These are phyloP conservation scores for Ictalurus furcatus DNA, from an alignment of 2,113 vertebrate species.

Conservation along the genomic window DNA sequence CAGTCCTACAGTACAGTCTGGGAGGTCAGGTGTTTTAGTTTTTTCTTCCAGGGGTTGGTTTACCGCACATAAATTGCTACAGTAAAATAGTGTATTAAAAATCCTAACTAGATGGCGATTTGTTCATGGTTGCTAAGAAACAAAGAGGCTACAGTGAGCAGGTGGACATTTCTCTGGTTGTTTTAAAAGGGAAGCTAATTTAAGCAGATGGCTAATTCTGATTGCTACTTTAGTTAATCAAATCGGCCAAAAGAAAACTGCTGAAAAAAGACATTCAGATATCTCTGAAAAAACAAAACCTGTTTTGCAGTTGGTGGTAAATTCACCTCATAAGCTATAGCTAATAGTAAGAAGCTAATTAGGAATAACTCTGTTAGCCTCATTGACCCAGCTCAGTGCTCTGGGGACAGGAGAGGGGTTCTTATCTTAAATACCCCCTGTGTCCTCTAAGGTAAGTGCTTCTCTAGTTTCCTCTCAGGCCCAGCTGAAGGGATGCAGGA, in stretches of 20 bases:
- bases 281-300: background rate
- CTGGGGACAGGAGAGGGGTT: background rate
- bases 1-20: too few species aligned
- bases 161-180: background rate
- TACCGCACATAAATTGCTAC: background rate
- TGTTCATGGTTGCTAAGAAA: background rate
- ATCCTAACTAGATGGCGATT: background rate
- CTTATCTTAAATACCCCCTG: constrained; percentile 62
- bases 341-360: background rate
- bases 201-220: background rate
- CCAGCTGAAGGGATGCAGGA: constrained; percentile 55
- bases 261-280: background rate
- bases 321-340: background rate
- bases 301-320: background rate
- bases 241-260: background rate
- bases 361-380: constrained; percentile 2
- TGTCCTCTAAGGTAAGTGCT: constrained; percentile 62
- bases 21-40: too few species aligned
- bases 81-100: background rate
- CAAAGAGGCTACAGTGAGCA: background rate
- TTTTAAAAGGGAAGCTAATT: background rate
- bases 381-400: background rate
- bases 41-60: too few species aligned
- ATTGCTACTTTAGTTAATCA: background rate
- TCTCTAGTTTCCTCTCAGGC: constrained; percentile 49